phyloP scores from a whole-genome alignment of 2,888 invertebrate genomes.

The Brenthis daphne region DNA sequence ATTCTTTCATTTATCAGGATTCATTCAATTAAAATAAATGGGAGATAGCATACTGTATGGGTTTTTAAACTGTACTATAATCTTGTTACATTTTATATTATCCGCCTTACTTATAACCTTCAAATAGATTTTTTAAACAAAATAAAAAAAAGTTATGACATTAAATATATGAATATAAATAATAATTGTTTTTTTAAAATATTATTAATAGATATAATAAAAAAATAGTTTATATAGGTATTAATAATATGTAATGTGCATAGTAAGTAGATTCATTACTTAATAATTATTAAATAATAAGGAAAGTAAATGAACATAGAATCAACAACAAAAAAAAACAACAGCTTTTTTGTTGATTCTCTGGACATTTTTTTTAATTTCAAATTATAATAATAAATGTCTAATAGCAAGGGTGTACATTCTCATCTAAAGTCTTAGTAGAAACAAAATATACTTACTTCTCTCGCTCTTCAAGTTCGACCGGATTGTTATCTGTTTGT shows the following conservation, averaged over 20 bases:
- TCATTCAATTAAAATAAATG: too few species aligned
- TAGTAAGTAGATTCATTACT: neutral
- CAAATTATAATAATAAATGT: neutral
- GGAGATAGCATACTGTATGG: too few species aligned
- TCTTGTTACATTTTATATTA: too few species aligned
- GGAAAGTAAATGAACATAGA: conserved; percentile 14
- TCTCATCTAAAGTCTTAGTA: conserved; percentile 30
- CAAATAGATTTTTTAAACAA: too few species aligned
- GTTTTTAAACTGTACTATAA: too few species aligned
- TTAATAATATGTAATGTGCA: conserved; percentile 7
- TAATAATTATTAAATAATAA: neutral
- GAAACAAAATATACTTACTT: conserved; percentile 85
- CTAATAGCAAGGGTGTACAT: conserved; percentile 27
- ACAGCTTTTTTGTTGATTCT: conserved; percentile 7
- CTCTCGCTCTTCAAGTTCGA: conserved; percentile 91
- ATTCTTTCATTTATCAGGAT: too few species aligned
- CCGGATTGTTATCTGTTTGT: conserved; percentile 88
- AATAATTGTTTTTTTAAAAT: neutral
- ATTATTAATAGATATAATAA: neutral
- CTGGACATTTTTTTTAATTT: neutral
- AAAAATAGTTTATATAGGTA: conserved; percentile 6
- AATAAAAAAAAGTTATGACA: too few species aligned
- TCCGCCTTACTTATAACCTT: too few species aligned
- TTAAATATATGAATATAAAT: conserved; percentile 13
- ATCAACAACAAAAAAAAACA: conserved; percentile 13